Evolutionary conservation across 2,888 invertebrate species (phyloP), one percentile per base, ranked within the genome.

Genomic region (Zaprionus bogoriensis): DNA sequence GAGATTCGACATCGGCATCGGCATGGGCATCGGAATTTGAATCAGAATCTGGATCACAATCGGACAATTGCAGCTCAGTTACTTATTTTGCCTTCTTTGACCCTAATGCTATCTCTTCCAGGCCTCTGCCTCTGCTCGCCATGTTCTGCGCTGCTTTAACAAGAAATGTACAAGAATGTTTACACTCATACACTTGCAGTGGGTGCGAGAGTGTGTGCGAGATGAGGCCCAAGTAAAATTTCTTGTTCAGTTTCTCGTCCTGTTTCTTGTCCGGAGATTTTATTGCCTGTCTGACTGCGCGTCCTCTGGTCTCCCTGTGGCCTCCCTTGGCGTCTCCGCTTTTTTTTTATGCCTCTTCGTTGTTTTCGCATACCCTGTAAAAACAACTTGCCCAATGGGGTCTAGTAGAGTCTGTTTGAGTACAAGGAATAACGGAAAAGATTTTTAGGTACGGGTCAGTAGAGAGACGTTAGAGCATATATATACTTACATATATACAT

Each of bases 11-110:
- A n/a, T n/a, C n/a, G n/a, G n/a, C n/a, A n/a, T n/a, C n/a, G n/a
- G n/a, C n/a, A n/a, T n/a, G 42, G 23, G 23, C 23, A 5, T 27
- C 17, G 28, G 41, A 39, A 47, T 25, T 45, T 20, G 30, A 52
- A 39, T 54, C 52, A 27, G 20, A 53, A 63, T 28, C 55, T 36
- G 32, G 14, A 36, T 36, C 17, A 52, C 67, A 59, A 41, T 57
- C 48, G 47, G 52, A 71, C 79, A 78, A 79, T 75, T 71, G 67
- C 54, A 58, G 60, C 52, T 36, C 32, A 38, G 57, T 60, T 76
- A 57, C 48, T 57, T 48, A 60, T 62, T 60, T 48, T 53, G 46
- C 32, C 28, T 48, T 66, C 32, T 48, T 27, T 12, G 19, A 42
- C 28, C 46, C 32, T 53, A 44, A 50, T 55, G 25, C 25, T 7